Evolutionary conservation across 1,140 invertebrate genomes (phyloP), one percentile per base, ranked within the genome.

Genomic region (Caligus rogercresseyi): DNA sequence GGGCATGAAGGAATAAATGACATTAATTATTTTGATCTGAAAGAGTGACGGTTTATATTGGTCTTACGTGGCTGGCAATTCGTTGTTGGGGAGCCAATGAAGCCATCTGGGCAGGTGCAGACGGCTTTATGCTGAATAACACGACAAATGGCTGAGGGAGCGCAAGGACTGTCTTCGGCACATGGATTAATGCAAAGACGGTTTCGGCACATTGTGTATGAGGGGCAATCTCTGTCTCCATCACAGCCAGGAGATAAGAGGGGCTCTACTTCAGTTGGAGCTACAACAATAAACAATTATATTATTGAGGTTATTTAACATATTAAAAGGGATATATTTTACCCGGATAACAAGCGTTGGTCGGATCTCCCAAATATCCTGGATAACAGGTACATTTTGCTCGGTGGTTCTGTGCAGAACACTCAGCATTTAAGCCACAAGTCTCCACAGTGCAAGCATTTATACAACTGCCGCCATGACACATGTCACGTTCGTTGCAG

Each of bases 391-490:
- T 71, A 69, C 85, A 87, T 20, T 80, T 79, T 16, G 84, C 81
- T 19, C 81, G 82, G 68, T 87, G 85, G 69, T 84, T 85, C 23
- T 24, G n/a, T 2, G 66, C 64, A 25, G 63, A 81, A 71, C 88
- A 92, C 66, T 21, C 54, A 2, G 54, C 54, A 20, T 25, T 56
- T 13, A 20, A 20, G 84, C 74, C 7, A 87, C 85, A 73, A 87
- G 86, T 61, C 82, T 64, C 54, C 83, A 83, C 72, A 83, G 85
- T 78, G 68, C 87, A 90, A 68, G 87, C 84, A 57, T 82, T 82
- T 15, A 80, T 78, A 69, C 86, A 90, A 0, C 84, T 69, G 71
- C 85, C 82, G 58, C 80, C 77, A 69, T 84, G 86, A 64, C 79
- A 81, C 25, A 78, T 78, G 65, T 77, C 74, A 25, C 72, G 72